Evolutionary conservation across 30 jellyfish, hydroid and myxozoan genomes (phyloP).

Genomic region (Chironex yamaguchii): DNA sequence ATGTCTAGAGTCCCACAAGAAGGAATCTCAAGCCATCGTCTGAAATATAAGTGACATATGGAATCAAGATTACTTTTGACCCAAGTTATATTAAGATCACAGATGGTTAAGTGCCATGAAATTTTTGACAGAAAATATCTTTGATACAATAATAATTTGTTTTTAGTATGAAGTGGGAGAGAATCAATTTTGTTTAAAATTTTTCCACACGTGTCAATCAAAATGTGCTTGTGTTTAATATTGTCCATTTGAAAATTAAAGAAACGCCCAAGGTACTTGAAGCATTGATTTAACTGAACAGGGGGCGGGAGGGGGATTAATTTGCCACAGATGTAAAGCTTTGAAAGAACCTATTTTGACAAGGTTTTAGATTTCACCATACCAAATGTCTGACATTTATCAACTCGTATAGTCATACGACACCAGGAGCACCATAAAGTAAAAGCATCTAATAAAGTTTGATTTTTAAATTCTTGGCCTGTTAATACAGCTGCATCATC

Average conservation of each 20-base stretch:
- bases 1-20: conserved; percentile 7
- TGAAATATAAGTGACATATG: not conserved
- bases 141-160: not conserved
- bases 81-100: not conserved
- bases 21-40: conserved; percentile 26
- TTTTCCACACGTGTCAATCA: not conserved
- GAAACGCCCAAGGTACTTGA: conserved; percentile 16
- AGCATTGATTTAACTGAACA: not conserved
- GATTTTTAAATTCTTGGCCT: not conserved
- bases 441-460: not conserved
- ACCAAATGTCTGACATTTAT: not conserved
- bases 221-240: not conserved
- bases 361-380: not conserved
- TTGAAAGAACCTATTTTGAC: not conserved
- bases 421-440: conserved; percentile 1
- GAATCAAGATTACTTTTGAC: conserved; percentile 5
- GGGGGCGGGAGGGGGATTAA: conserved; percentile 10
- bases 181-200: not conserved
- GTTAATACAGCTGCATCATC: conserved; percentile 28
- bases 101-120: conserved; percentile 18
- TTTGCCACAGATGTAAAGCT: not conserved
- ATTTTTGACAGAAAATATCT: not conserved
- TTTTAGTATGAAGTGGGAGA: conserved; percentile 4
- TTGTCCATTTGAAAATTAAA: conserved; percentile 17
- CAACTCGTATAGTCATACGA: not conserved